These are phyloP conservation scores for Platycercus adscitus DNA, from an alignment of 2,113 vertebrate genomes.

Conservation along the genomic window DNA sequence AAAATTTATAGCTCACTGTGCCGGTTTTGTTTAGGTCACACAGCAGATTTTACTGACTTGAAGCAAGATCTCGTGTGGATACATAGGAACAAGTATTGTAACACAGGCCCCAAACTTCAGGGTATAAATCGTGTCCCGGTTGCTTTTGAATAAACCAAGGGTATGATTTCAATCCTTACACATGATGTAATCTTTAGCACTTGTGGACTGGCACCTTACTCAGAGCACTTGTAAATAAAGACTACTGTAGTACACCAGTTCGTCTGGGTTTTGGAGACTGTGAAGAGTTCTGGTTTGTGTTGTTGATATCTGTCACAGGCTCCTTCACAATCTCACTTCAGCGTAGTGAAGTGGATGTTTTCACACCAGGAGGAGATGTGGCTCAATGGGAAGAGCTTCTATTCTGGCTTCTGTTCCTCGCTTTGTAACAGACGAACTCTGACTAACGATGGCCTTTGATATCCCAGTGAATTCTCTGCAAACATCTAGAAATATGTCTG, in stretches of 20 bases:
- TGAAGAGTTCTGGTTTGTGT: constrained; percentile 16
- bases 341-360: background rate
- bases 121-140: background rate
- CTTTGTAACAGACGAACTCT: background rate
- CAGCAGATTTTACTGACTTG: background rate
- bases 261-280: background rate
- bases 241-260: background rate
- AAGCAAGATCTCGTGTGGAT: background rate
- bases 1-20: background rate
- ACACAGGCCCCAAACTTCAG: background rate
- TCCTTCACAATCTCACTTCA: background rate
- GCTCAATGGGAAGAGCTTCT: background rate
- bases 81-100: background rate
- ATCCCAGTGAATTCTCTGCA: background rate
- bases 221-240: constrained; percentile 22
- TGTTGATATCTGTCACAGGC: background rate
- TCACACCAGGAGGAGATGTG: background rate
- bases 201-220: background rate
- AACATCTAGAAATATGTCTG: background rate
- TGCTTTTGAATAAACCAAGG: background rate
- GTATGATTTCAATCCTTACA: background rate
- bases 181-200: background rate
- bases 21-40: background rate
- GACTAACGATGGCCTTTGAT: background rate
- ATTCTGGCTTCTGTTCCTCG: background rate